Base-by-base conservation (phyloP, 2,113 vertebrate genomes). In the Carassius carassius region DNA sequence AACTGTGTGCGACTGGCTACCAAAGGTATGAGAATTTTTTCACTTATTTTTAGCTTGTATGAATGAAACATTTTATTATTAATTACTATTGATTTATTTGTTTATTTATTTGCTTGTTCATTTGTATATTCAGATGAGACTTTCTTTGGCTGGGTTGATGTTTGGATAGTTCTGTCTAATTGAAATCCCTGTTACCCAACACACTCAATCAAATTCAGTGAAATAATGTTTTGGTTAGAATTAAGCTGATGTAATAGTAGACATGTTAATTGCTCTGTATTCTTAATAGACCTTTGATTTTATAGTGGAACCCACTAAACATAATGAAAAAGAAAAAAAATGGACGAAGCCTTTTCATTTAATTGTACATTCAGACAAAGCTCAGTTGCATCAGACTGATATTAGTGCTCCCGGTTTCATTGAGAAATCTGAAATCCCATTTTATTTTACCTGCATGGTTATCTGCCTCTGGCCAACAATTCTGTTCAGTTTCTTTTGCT, bases 1-100 rank as follows among this genome's bases (percentile, higher is more conserved):
- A 98, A 97, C 95, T 99, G 98, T 83, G 95, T 99, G 87, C 95
- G 96, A 60, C 95, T 99, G 91, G 98, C 97, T 80, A 97, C 96
- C 16, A 99, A 99, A 98, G 98, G 98, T 99, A 99, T 51, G 96
- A 91, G 85, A 90, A 89, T 78, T 87, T 77, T 90, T 92, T 77
- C 85, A 82, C 58, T 74, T n/a, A 29, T 35, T 56, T 3, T 76
- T 65, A 13, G 51, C 44, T 78, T 58, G 77, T 56, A 73, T 83
- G 47, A 65, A 41, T n/a, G 56, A 37, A 19, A 77, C 13, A 47
- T 47, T 37, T 74, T 25, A 62, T 62, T 72, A 5, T 60, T 41
- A 63, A 17, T 60, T 29, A 63, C 14, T 63, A 74, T 49, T 75
- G 72, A 49, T 75, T 75, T 75, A 23, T 41, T 72, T 19, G 11